Percentiles rank a stretch among this genome's conserved stretches.
Conservation (phyloP, 2,888 invertebrate species). For the Camponotus fellah region DNA sequence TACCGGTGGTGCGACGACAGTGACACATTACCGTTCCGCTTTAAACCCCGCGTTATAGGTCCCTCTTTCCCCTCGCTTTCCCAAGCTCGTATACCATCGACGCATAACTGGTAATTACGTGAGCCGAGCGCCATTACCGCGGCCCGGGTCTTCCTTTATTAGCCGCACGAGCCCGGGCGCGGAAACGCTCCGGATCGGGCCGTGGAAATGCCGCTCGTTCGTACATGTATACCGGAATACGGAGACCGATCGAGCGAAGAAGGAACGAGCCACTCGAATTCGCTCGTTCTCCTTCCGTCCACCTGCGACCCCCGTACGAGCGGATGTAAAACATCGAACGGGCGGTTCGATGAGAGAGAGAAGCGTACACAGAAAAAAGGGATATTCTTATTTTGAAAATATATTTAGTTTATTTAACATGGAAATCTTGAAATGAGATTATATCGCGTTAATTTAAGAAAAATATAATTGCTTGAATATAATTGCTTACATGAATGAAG, state of each 20-base stretch:
- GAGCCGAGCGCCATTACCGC: conserved; percentile 79
- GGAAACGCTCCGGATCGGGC: conserved; percentile 70
- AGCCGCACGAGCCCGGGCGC: conserved; percentile 64
- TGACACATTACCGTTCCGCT: conserved; percentile 82
- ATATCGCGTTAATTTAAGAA: no score
- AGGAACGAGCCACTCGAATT: conserved; percentile 63
- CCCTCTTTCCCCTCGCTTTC: conserved; percentile 34
- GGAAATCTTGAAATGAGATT: no score
- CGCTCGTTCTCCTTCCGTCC: conserved; percentile 52
- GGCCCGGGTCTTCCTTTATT: conserved; percentile 77
- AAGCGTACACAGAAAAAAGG: no score
- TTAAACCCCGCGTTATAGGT: conserved; percentile 68
- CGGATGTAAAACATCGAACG: conserved; percentile 67
- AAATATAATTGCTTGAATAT: no score
- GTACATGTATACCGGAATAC: conserved; percentile 59
- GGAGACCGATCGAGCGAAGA: conserved; percentile 55
- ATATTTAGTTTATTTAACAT: no score
- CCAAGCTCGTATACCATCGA: conserved; percentile 78
- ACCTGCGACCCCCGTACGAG: conserved; percentile 67
- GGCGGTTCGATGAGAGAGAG: conserved; percentile 39
- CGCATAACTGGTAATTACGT: conserved; percentile 83
- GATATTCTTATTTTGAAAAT: no score
- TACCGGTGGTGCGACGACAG: conserved; percentile 81
- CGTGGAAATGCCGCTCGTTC: conserved; percentile 67
- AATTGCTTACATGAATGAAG: no score